phyloP scores from a whole-genome alignment of 2,113 vertebrate genomes.

The Telmatochromis brachygnathus region DNA sequence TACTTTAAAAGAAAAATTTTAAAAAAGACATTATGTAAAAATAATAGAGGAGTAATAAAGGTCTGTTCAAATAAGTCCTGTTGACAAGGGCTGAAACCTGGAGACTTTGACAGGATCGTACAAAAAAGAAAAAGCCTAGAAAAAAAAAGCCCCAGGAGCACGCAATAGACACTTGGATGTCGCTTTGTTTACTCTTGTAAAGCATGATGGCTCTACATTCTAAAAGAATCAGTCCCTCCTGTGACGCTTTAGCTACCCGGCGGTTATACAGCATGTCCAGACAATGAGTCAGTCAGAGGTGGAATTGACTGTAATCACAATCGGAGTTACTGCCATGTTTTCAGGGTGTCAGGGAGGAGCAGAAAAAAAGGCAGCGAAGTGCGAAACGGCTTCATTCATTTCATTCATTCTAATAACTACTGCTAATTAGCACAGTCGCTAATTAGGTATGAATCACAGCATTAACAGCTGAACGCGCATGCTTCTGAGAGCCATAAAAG shows the following conservation, averaged over 20 bases:
- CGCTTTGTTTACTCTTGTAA: conserved; percentile 1
- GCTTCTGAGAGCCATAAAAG: conserved; percentile 37
- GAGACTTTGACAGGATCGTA: neutral
- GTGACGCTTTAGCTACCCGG: neutral
- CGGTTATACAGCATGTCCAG: neutral
- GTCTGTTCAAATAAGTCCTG: neutral
- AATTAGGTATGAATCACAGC: conserved; percentile 70
- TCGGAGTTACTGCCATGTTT: neutral
- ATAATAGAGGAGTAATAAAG: neutral
- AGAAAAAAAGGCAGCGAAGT: neutral
- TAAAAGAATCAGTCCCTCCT: neutral
- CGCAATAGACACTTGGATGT: neutral
- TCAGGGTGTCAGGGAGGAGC: neutral
- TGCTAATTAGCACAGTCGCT: conserved; percentile 65
- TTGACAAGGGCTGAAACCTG: neutral
- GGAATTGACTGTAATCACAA: neutral
- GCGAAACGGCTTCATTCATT: conserved; percentile 30
- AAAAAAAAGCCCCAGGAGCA: neutral
- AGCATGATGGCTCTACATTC: neutral
- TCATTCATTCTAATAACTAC: conserved; percentile 58
- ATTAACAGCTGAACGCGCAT: conserved; percentile 51
- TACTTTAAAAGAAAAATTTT: neutral
- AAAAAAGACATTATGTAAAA: neutral
- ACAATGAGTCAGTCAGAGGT: neutral
- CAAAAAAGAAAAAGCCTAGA: neutral